Percentiles rank a stretch among this genome's conserved stretches.
Evolutionary conservation across 2,113 vertebrate genomes (phyloP).

Genomic region (Stigmatopora argus): DNA sequence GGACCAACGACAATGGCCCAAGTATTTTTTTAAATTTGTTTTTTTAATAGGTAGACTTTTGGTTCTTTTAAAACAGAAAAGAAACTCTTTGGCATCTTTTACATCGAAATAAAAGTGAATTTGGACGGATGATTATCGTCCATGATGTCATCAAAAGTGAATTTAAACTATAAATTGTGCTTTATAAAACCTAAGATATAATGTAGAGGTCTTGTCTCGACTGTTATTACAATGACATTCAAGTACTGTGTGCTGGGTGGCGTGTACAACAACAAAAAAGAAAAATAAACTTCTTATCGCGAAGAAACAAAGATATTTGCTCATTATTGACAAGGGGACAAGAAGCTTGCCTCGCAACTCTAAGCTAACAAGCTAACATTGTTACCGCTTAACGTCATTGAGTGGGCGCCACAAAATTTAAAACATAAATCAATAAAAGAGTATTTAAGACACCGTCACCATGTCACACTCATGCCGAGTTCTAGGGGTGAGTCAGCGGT

Average conservation of each 20-base stretch:
- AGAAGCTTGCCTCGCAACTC: not conserved
- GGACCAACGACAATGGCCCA: not conserved
- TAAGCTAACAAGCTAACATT: slow-evolving; percentile 2
- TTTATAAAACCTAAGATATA: not conserved
- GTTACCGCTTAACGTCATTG: not conserved
- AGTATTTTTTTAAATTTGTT: not conserved
- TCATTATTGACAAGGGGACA: not conserved
- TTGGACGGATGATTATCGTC: not conserved
- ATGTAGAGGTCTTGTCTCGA: too few relatives aligned
- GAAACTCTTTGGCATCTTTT: not conserved
- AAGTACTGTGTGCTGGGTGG: not conserved
- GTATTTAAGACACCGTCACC: not conserved
- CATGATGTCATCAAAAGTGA: not conserved
- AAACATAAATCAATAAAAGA: not conserved
- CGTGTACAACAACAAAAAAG: not conserved
- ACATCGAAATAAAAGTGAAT: not conserved
- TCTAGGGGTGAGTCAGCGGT: not conserved
- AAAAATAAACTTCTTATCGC: not conserved
- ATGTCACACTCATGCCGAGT: not conserved
- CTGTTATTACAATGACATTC: not conserved
- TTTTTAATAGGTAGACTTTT: not conserved
- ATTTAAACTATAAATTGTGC: not conserved
- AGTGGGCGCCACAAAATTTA: not conserved
- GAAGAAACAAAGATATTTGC: not conserved
- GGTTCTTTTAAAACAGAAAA: not conserved